Evolutionary conservation across 2,888 invertebrate genomes (phyloP), one percentile per base, ranked within the genome.

Genomic region (Pristionchus japonicus): DNA sequence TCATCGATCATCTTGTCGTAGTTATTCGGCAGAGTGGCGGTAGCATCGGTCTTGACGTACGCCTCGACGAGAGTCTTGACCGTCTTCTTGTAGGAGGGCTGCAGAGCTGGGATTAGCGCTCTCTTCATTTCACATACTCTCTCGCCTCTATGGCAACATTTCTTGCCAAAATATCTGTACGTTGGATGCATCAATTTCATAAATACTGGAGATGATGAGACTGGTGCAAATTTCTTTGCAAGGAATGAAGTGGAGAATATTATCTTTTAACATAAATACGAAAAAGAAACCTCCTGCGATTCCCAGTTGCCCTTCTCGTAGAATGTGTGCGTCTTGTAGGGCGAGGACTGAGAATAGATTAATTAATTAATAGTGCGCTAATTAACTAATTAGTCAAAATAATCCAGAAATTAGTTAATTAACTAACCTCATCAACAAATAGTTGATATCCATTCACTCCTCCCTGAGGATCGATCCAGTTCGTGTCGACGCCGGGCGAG

Each of bases 401-500:
- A n/a, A n/a, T n/a, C n/a, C n/a, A n/a, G n/a, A n/a, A n/a, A n/a
- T n/a, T n/a, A n/a, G n/a, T n/a, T n/a, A n/a, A n/a, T n/a, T n/a
- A n/a, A n/a, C 9, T 3, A 11, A 64, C 64, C 64, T 64, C 15
- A 13, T 86, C 86, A 15, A 86, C 23, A 49, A 70, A 70, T 2
- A 86, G 31, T 49, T 70, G 67, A 23, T 86, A n/a, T 27, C 86
- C 86, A 34, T 61, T 34, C 37, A 1, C 23, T 20, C 20, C 17
- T 1, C n/a, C 77, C 20, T 47, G 43, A 27, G 86, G 86, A 70
- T 86, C 86, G 34, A 11, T 47, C 86, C 86, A 86, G 70, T 86
- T 20, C 1, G 87, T 87, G 61, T 87, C 87, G 11, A 80, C 80
- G 34, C 52, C 11, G 13, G 87, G 87, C 34, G 87, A 37, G n/a